Base-by-base conservation (phyloP, 2,888 invertebrate species). In the Teleiodes luculella region DNA sequence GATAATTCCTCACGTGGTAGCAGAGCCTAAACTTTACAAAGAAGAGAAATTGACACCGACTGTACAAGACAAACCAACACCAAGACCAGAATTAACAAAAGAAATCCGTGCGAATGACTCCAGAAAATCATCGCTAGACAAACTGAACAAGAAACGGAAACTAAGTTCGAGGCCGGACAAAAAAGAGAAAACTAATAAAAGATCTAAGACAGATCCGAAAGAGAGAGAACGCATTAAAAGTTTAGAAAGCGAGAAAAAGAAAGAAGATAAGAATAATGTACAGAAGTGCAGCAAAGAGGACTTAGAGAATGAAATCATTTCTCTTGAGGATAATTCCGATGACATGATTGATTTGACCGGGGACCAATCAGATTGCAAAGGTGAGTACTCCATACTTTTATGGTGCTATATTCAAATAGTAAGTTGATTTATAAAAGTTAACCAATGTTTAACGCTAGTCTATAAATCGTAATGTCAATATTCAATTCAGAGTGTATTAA, bases 271-370 rank as follows among this genome's bases (percentile, higher is more conserved):
- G 60, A 61, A 53, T 20, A 72, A 72, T 53, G 73, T 56, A 61
- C 70, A 66, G 62, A 76, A 70, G 57, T 54, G 61, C 6, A 64
- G 53, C 48, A 80, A 71, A 58, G 76, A 86, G 35, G 74, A 79
- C 18, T 53, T 78, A 62, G 79, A 79, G 45, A 78, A 60, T 37
- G 89, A 88, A 61, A 77, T 90, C 8, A 90, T 90, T 57, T 84
- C 84, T 0, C 64, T 89, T 49, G 90, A 81, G 36, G 90, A 90
- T 56, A 84, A 86, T 64, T 80, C 83, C 0, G 81, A 87, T 61
- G 92, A 92, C 62, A 83, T 92, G 74, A 92, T 92, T 41, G 92
- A 92, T 72, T 76, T 92, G 62, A 92, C 92, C 0, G 91, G 90
- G 3, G 92, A 92, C 16, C 73, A 73, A 33, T 80, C 89, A 0